These are phyloP conservation scores for Miichthys miiuy DNA, from an alignment of 2,797 vertebrate genomes.

Conservation along the genomic window DNA sequence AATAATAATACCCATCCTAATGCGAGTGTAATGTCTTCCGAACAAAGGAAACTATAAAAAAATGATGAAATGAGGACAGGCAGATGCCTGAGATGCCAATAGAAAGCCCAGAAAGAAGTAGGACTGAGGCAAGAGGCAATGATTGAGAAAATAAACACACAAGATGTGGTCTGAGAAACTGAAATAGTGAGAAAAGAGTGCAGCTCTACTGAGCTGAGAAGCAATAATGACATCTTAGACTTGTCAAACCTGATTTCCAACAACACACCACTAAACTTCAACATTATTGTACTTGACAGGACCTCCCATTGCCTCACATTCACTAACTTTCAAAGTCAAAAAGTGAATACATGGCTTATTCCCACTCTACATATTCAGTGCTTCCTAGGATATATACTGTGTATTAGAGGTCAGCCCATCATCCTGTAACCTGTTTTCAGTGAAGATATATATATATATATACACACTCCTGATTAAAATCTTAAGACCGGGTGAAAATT, in stretches of 20 bases:
- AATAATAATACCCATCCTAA: background rate
- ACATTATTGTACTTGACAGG: constrained; percentile 2
- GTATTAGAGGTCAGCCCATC: background rate
- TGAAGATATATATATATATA: background rate
- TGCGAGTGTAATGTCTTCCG: background rate
- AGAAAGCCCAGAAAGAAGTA: background rate
- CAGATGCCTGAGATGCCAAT: background rate
- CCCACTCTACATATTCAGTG: background rate
- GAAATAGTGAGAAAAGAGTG: background rate
- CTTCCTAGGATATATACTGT: background rate
- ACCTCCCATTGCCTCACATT: background rate
- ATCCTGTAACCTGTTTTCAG: background rate
- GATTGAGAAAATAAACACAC: background rate
- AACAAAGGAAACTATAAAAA: background rate
- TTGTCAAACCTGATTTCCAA: constrained; percentile 15
- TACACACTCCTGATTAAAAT: too few relatives aligned
- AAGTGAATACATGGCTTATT: background rate
- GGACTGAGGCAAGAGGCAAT: background rate
- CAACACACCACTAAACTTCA: constrained; percentile 3
- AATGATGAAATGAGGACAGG: background rate
- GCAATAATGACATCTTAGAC: constrained; percentile 19
- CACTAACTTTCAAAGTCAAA: background rate
- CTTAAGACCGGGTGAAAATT: too few relatives aligned
- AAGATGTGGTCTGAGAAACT: background rate
- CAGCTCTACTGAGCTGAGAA: constrained; percentile 5